Conservation (phyloP, 2,797 vertebrate genomes). For the Microtus obscurus region DNA sequence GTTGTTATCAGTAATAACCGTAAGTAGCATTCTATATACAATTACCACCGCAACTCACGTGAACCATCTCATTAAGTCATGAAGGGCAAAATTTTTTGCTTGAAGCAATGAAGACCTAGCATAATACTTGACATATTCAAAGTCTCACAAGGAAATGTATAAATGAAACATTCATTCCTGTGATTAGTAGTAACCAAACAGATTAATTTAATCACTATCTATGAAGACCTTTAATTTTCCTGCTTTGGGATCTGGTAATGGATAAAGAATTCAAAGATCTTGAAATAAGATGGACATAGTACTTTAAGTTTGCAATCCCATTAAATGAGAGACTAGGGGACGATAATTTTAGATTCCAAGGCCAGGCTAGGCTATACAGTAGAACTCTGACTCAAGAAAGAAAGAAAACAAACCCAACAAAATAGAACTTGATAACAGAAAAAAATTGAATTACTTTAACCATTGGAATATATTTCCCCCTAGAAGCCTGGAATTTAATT, state of each 20-base stretch:
- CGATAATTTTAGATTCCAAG: background rate
- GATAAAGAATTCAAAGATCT: background rate
- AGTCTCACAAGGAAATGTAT: background rate
- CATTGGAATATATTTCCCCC: background rate
- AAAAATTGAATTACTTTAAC: background rate
- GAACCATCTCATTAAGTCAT: background rate
- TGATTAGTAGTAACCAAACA: background rate
- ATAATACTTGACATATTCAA: background rate
- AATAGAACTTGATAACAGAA: background rate
- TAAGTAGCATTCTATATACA: background rate
- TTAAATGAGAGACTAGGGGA: background rate
- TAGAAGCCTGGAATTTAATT: background rate
- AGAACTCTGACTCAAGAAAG: background rate
- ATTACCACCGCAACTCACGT: background rate
- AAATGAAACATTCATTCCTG: background rate
- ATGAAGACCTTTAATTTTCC: background rate
- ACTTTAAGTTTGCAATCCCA: background rate
- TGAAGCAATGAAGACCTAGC: background rate
- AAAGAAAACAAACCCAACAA: background rate
- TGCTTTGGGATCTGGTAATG: background rate
- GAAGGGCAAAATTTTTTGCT: background rate
- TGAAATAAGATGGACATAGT: background rate
- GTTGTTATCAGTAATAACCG: background rate
- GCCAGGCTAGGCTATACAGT: background rate
- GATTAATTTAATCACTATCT: background rate